Evolutionary conservation across 2,113 vertebrate genomes (phyloP).

Genomic region (Riparia riparia): DNA sequence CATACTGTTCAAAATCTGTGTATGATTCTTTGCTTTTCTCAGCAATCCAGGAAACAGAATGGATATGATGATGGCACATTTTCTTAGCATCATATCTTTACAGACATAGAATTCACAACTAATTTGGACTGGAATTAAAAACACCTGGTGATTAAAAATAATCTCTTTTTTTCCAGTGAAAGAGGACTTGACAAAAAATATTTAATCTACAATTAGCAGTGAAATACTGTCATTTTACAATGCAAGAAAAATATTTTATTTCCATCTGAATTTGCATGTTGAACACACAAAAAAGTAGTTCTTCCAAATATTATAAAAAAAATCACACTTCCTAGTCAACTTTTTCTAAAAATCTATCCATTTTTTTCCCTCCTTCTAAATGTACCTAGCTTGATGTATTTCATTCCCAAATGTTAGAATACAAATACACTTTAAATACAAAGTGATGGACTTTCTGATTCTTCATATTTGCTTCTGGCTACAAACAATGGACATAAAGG

Average conservation of each 20-base stretch:
- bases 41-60: neutral
- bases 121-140: neutral
- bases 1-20: neutral
- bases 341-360: neutral
- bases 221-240: neutral
- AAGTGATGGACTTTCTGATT: neutral
- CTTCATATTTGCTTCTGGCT: neutral
- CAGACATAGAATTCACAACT: neutral
- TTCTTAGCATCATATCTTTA: neutral
- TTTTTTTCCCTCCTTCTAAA: neutral
- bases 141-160: neutral
- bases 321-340: neutral
- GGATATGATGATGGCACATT: neutral
- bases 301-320: neutral
- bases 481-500: neutral
- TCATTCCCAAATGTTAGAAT: neutral
- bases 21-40: neutral
- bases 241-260: neutral
- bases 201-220: neutral
- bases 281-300: neutral
- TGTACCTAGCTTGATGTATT: neutral
- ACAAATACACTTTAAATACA: neutral
- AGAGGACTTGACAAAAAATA: neutral
- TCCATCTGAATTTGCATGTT: neutral
- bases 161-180: neutral